These are phyloP conservation scores for Bombus turneri DNA, from an alignment of 1,140 invertebrate genomes.

Conservation along the genomic window DNA sequence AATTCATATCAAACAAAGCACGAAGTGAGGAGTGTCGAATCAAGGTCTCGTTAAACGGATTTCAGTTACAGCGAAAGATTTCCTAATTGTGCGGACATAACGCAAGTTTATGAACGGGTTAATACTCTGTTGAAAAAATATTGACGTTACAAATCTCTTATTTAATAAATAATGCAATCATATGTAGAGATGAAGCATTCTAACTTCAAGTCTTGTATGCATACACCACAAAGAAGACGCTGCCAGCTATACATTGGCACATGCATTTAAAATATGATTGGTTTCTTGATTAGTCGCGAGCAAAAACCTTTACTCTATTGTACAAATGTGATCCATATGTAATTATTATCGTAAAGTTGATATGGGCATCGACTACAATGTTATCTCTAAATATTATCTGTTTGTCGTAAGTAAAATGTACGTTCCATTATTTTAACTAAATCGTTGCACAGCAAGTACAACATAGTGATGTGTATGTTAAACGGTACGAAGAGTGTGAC, in stretches of 20 bases:
- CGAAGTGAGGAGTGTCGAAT: neutral
- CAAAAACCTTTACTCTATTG: slow-evolving; percentile 17
- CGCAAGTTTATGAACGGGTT: slow-evolving; percentile 5
- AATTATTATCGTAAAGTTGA: neutral
- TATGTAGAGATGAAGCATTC: slow-evolving; percentile 10
- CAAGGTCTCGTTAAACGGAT: slow-evolving; percentile 12
- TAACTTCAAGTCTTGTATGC: slow-evolving; percentile 30
- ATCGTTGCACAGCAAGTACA: slow-evolving; percentile 5
- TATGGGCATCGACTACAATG: slow-evolving; percentile 1
- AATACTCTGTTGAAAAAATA: slow-evolving; percentile 7
- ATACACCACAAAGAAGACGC: slow-evolving; percentile 23
- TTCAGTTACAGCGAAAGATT: neutral
- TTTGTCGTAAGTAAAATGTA: slow-evolving; percentile 9
- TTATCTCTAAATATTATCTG: slow-evolving; percentile 21
- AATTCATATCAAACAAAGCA: neutral
- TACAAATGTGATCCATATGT: slow-evolving; percentile 29
- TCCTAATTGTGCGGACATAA: neutral
- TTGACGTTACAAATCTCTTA: slow-evolving; percentile 24
- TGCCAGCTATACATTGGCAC: slow-evolving; percentile 54
- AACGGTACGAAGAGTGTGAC: slow-evolving; percentile 10
- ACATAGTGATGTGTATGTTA: slow-evolving; percentile 5
- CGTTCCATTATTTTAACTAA: slow-evolving; percentile 23
- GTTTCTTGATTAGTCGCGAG: slow-evolving; percentile 2
- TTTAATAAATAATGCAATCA: slow-evolving; percentile 12
- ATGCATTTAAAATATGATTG: slow-evolving; percentile 52